These are phyloP conservation scores for Catostomus latipinnis DNA, from an alignment of 2,797 vertebrate genomes.

Conservation along the genomic window DNA sequence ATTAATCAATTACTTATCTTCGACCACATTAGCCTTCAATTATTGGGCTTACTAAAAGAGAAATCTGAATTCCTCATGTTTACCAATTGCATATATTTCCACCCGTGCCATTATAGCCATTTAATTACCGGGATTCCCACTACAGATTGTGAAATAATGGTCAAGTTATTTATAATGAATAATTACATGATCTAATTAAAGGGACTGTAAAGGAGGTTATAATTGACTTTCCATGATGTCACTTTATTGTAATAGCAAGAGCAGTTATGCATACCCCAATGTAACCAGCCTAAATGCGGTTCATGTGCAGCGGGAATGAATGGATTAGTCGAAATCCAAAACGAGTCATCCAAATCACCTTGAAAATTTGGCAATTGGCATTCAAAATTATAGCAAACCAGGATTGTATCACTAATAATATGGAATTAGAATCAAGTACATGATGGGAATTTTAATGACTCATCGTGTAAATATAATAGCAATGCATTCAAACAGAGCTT, in stretches of 20 bases:
- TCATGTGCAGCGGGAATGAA: not conserved
- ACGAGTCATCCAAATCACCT: not conserved
- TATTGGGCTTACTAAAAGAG: constrained; percentile 76
- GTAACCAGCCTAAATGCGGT: not conserved
- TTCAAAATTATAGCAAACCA: not conserved
- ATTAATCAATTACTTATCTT: constrained; percentile 58
- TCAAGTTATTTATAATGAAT: constrained; percentile 78
- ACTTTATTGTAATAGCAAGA: constrained; percentile 1
- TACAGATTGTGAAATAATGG: constrained; percentile 68
- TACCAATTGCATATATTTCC: constrained; percentile 73
- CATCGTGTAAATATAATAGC: not conserved
- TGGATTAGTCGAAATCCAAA: not conserved
- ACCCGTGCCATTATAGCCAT: constrained; percentile 65
- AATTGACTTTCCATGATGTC: constrained; percentile 59
- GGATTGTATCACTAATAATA: not conserved
- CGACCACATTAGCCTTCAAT: constrained; percentile 72
- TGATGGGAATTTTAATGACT: not conserved
- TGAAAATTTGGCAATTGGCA: not conserved
- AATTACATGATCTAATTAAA: constrained; percentile 66
- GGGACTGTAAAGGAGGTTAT: constrained; percentile 25
- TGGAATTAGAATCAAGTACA: not conserved
- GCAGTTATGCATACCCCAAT: not conserved
- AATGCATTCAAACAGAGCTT: not conserved
- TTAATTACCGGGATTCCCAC: constrained; percentile 64
- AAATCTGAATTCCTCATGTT: constrained; percentile 67